These are phyloP conservation scores for Tympanoctomys barrerae DNA, from an alignment of 2,797 vertebrate species.

Conservation along the genomic window DNA sequence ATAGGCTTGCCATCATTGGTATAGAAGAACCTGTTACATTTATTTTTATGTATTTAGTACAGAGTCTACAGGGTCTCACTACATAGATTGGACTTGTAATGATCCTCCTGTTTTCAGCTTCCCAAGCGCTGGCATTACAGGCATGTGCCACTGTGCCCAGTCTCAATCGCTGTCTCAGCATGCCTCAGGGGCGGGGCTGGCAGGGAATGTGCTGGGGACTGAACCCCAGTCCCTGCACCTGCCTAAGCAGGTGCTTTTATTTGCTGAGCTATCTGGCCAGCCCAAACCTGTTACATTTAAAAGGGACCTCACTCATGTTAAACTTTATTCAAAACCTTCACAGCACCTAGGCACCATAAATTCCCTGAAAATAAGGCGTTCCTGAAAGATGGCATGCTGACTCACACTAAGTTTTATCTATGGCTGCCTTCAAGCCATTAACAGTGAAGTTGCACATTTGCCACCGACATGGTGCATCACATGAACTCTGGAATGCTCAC, in stretches of 20 bases:
- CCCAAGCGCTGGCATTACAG: too few relatives aligned
- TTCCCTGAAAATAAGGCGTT: slow-evolving; percentile 30
- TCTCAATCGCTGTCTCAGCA: too few relatives aligned
- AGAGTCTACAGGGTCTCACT: too few relatives aligned
- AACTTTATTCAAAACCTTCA: background rate
- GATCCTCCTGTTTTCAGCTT: too few relatives aligned
- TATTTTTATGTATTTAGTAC: background rate
- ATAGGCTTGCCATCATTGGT: background rate
- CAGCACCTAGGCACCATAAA: background rate
- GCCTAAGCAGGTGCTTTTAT: too few relatives aligned
- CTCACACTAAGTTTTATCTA: slow-evolving; percentile 16
- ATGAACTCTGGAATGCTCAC: slow-evolving; percentile 23
- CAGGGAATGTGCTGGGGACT: too few relatives aligned
- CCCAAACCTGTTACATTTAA: background rate
- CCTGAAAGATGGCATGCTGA: background rate
- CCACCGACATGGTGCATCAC: background rate
- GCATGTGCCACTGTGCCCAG: too few relatives aligned
- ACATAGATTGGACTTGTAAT: too few relatives aligned
- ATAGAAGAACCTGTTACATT: background rate
- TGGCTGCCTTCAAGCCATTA: background rate
- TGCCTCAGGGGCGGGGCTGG: too few relatives aligned
- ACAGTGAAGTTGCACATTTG: background rate
- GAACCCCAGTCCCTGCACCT: too few relatives aligned
- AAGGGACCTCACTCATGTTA: background rate
- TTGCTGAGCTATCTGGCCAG: too few relatives aligned